These are phyloP conservation scores for Micoletzkya japonica DNA, from an alignment of 2,888 invertebrate species.

Conservation along the genomic window DNA sequence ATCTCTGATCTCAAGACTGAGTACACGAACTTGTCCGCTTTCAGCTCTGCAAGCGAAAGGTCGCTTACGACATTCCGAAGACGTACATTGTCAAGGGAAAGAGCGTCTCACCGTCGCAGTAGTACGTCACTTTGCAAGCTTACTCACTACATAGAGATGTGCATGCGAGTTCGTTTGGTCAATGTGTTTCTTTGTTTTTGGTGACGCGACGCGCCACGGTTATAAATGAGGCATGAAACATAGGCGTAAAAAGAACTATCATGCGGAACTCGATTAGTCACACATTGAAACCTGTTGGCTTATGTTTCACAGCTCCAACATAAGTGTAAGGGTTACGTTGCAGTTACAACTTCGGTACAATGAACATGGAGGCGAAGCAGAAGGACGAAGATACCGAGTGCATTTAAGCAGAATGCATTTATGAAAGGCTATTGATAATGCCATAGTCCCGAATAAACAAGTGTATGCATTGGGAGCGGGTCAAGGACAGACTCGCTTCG, in stretches of 20 bases:
- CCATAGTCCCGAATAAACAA: no score
- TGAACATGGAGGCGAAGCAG: conserved; percentile 28
- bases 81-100: conserved; percentile 24
- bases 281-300: no score
- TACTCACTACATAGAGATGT: no score
- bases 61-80: conserved; percentile 25
- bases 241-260: conserved; percentile 11
- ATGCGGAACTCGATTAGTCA: no score
- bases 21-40: background rate
- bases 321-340: no score
- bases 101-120: background rate
- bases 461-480: no score
- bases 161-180: no score
- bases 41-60: conserved; percentile 28
- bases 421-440: no score
- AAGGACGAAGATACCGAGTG: conserved; percentile 24
- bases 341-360: conserved; percentile 23
- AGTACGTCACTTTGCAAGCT: background rate
- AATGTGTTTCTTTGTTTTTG: no score
- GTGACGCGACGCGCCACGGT: no score
- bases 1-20: background rate
- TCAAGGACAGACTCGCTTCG: no score
- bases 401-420: conserved; percentile 21
- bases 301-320: no score
- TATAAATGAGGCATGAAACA: conserved; percentile 4